phyloP scores from a whole-genome alignment of 2,113 vertebrate genomes.

The Rhinoptilus africanus region DNA sequence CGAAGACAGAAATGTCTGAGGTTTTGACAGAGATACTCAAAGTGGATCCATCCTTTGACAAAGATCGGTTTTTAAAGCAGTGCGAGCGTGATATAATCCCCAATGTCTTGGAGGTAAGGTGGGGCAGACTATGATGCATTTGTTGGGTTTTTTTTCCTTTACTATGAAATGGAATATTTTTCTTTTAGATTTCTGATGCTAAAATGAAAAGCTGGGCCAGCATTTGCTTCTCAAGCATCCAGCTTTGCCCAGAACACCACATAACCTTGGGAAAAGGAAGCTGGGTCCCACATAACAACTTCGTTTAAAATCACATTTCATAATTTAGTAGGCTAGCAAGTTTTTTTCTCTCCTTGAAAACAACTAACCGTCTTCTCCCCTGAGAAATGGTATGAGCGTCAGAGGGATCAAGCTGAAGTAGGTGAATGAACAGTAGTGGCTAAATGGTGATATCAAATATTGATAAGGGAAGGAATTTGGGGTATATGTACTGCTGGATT shows the following conservation, averaged over 20 bases:
- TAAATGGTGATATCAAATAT: not conserved
- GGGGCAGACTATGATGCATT: too few species aligned
- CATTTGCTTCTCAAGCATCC: not conserved
- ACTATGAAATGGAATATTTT: not conserved
- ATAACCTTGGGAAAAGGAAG: not conserved
- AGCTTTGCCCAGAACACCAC: not conserved
- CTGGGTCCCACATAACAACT: not conserved
- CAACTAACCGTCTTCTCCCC: not conserved
- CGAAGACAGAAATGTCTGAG: conserved; percentile 96
- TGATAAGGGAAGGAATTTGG: not conserved
- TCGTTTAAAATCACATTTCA: not conserved
- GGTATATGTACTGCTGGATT: not conserved
- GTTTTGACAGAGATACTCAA: conserved; percentile 93
- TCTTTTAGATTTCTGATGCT: not conserved
- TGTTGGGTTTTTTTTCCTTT: not conserved
- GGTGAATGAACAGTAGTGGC: not conserved
- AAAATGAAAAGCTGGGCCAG: not conserved
- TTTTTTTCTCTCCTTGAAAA: not conserved
- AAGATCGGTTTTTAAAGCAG: conserved; percentile 89
- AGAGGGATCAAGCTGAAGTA: not conserved
- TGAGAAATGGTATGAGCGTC: not conserved
- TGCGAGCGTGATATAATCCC: conserved; percentile 94
- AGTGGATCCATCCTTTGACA: conserved; percentile 91
- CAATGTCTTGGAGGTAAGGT: conserved; percentile 89
- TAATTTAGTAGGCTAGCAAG: not conserved